Base-by-base conservation (phyloP, 2,888 invertebrate genomes). In the Drosophila macrospina region DNA sequence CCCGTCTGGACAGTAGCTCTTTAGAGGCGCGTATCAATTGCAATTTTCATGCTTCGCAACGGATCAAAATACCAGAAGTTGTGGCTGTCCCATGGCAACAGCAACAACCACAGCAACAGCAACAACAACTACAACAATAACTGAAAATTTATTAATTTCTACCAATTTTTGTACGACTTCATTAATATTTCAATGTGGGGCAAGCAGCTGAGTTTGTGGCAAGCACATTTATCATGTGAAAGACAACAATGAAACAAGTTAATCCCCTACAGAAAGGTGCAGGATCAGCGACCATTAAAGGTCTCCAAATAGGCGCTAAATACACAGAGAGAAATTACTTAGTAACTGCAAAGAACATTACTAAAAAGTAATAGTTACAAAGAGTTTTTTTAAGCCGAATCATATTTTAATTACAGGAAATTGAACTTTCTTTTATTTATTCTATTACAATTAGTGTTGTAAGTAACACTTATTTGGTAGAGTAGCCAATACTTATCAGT, bases 181-280 rank as follows among this genome's bases (percentile, higher is more conserved):
- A 88, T 86, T 88, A 88, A 88, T 79, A 82, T 69, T 70, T 72
- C 48, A 54, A 75, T 75, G 64, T 72, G 59, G 41, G 24, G 39
- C 34, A 39, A 24, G 81, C 80, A 84, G 72, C 67, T 78, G 76
- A 69, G 63, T 56, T 52, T 50, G 52, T 50, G 52, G 50, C 51
- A 41, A 42, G 20, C 28, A 65, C 87, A 87, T 84, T 84, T 85
- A 85, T 84, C 87, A 87, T 60, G 37, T 45, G 41, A 42, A 37
- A 10, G 51, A 54, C 60, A 65, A 62, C 54, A 71, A 72, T 74
- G 71, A 57, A 70, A 82, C 88, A 86, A 84, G 85, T 86, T 88
- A 88, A 86, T 86, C 73, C 72, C 63, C 32, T 11, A 2, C 16
- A 8, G 54, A 70, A 86, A 83, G 69, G 81, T 73, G 84, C 76